Base-by-base conservation (phyloP, 2,797 vertebrate species). In the Lemur catta region DNA sequence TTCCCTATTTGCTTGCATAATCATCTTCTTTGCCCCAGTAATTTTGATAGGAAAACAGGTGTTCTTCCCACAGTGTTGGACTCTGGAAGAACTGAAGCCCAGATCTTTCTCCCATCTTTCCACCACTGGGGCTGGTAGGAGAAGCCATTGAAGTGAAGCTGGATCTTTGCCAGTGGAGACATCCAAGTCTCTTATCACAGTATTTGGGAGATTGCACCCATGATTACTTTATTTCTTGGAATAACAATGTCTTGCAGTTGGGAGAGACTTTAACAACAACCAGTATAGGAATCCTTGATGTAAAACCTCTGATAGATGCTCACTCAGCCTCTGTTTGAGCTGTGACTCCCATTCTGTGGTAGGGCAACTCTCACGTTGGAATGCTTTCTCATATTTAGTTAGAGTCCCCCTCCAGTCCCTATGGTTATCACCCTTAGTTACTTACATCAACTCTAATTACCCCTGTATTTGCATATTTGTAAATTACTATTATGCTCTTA, bases 181-280 rank as follows among this genome's bases (percentile, higher is more conserved):
- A 10, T 4, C 57, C 35, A 55, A 28, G 2, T 72, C 79, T 75
- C 33, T 17, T 17, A 33, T 15, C 8, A 41, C 17, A 82, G 33
- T 20, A 48, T 48, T 5, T 46, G 13, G 3, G 69, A 74, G 59
- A 35, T 3, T 48, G 30, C 2, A 30, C 22, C 24, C 41, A 30
- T 18, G 52, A 20, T 81, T 74, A 46, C 33, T 71, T 52, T 79
- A 30, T 35, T 57, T 48, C 78, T 52, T 38, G 15, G 18, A 87
- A 71, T 38, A 46, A 69, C 4, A 78, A 50, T 20, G n/a, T 55
- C 48, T 57, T 76, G 63, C 57, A 26, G 71, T n/a, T 55, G 63
- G 50, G 28, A 97, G 48, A 14, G 11, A 69, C 17, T 79, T 57
- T 69, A 13, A 74, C 85, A 88, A 46, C 61, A 72, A 86, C 65